Base-by-base conservation (phyloP, 2,113 vertebrate species). In the Heptranchias perlo region DNA sequence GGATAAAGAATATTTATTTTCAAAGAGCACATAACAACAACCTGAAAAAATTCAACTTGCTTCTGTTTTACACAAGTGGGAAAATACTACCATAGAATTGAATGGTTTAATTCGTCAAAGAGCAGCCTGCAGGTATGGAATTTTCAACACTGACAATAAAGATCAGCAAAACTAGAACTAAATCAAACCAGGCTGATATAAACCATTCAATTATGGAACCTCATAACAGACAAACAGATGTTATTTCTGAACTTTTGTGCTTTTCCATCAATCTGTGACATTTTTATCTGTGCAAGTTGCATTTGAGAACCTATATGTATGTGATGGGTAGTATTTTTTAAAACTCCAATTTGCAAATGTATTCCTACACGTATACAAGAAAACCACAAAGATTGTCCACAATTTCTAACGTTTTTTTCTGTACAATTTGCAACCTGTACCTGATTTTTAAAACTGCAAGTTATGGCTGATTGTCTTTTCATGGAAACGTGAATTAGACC, bases 91-190 rank as follows among this genome's bases (percentile, higher is more conserved):
- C 87, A 91, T 6, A 91, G 87, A 52, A 64, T 94, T 94, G 21
- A 65, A 94, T 44, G 44, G 62, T 10, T 65, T 64, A 44, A 94
- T 39, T 67, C 39, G 16, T 94, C 61, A 94, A 95, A 73, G 64
- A 95, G 47, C 62, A 95, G 94, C 94, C 44, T 95, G 94, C 64
- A 95, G 94, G 64, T 73, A 95, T 52, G 65, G 64, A 69, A 95
- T 73, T 95, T 44, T 94, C 65, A 95, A 31, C 44, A 47, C 6
- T 95, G 94, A 69, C 62, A 47, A 73, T 31, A 52, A 61, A 93
- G 58, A 93, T 93, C 89, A 93, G 58, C 61, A 62, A 64, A 93
- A 49, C 44, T 95, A 47, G 62, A 69, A 69, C 94, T 95, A 69
- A 95, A 69, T 95, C 65, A 95, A 52, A 95, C 25, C 44, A 95